Conservation (phyloP, 37 sponge, comb jelly and placozoan genomes). For the Haliclona indistincta region DNA sequence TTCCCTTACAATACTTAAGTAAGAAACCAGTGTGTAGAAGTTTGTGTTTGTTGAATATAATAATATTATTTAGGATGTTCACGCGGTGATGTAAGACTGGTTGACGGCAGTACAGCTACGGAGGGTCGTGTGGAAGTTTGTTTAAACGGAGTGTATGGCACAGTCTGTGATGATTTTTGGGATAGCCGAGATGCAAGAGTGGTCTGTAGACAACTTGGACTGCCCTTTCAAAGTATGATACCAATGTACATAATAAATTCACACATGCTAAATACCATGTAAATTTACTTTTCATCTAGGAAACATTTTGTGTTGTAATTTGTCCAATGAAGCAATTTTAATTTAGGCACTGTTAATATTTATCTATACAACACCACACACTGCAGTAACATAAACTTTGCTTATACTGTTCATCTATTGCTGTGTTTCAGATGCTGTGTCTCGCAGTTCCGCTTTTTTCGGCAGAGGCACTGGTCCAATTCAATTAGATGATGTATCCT, state of each 20-base stretch:
- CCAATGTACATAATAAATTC: no score
- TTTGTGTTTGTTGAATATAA: background rate
- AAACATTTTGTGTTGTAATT: no score
- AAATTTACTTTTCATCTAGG: no score
- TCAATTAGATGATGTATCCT: conserved; percentile 2
- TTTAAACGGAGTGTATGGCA: background rate
- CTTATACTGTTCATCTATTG: background rate
- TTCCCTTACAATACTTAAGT: no score
- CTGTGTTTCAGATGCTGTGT: background rate
- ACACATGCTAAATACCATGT: no score
- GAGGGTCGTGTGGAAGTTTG: background rate
- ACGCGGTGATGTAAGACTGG: background rate
- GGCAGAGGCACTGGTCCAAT: conserved; percentile 30
- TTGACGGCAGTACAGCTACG: background rate
- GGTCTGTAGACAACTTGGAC: background rate
- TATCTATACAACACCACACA: background rate
- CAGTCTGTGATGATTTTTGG: background rate
- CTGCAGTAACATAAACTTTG: background rate
- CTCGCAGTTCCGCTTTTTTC: conserved; percentile 5
- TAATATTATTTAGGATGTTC: background rate
- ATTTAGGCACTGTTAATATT: no score
- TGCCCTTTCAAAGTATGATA: no score
- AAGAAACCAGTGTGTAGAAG: background rate
- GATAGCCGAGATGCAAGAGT: background rate
- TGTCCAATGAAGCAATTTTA: no score